Evolutionary conservation across 2,113 vertebrate species (phyloP).

Genomic region (Anas platyrhynchos): DNA sequence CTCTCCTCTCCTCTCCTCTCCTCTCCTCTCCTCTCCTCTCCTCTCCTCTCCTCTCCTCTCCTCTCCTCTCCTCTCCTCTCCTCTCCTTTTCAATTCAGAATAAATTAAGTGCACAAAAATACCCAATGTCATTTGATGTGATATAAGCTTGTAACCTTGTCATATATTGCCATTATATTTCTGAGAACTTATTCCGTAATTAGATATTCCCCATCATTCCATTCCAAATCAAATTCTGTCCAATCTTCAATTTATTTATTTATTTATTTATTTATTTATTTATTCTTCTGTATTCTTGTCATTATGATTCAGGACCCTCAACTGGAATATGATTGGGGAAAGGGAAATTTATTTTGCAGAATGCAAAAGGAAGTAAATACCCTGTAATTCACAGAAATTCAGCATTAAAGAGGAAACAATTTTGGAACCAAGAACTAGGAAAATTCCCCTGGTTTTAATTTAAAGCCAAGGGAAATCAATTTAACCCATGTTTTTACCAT

Average conservation of each 20-base stretch:
- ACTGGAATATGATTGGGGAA: background rate
- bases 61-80: background rate
- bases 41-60: background rate
- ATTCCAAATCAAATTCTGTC: slow-evolving; percentile 1
- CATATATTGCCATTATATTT: background rate
- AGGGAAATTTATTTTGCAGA: background rate
- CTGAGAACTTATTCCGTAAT: background rate
- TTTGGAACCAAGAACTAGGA: background rate
- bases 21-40: background rate
- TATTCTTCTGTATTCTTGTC: background rate
- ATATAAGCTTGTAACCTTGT: background rate
- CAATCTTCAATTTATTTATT: background rate
- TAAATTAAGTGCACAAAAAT: background rate
- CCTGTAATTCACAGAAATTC: slow-evolving; percentile 3
- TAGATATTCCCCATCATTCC: background rate
- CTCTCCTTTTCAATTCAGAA: background rate
- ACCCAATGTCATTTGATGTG: background rate
- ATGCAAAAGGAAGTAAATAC: background rate
- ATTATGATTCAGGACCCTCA: background rate
- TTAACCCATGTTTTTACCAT: background rate
- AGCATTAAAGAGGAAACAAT: background rate
- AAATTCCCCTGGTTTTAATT: background rate
- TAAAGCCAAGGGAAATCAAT: background rate
- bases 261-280: background rate
- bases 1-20: background rate